These are phyloP conservation scores for Epinephelus cyanopodus DNA, from an alignment of 2,113 vertebrate genomes.

Conservation along the genomic window DNA sequence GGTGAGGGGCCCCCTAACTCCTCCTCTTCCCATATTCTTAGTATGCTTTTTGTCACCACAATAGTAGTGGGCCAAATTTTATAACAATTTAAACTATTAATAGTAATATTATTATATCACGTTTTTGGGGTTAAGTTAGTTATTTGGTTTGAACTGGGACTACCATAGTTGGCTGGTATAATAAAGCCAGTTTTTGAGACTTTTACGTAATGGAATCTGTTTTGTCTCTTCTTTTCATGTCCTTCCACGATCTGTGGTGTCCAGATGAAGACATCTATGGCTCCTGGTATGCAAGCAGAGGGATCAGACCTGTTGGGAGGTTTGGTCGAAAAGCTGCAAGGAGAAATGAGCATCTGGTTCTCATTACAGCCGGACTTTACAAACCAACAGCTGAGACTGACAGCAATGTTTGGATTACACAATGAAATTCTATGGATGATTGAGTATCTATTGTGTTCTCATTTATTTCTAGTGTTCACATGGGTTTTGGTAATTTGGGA, in stretches of 20 bases:
- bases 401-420: slow-evolving; percentile 25
- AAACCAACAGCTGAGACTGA: slow-evolving; percentile 16
- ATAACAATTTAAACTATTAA: not conserved
- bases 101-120: not conserved
- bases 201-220: not conserved
- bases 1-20: slow-evolving; percentile 67
- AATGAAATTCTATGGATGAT: not conserved
- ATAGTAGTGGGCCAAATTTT: not conserved
- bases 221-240: not conserved
- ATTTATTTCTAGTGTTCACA: not conserved
- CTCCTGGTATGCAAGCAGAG: slow-evolving; percentile 87
- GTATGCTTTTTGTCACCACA: not conserved
- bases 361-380: slow-evolving; percentile 37
- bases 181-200: not conserved
- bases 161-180: not conserved
- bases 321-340: slow-evolving; percentile 79
- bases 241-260: not conserved
- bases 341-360: not conserved
- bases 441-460: not conserved
- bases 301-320: slow-evolving; percentile 88
- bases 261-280: slow-evolving; percentile 87
- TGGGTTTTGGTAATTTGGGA: not conserved
- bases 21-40: not conserved
- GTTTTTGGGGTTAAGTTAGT: not conserved
- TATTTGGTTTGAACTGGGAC: not conserved